Evolutionary conservation across 2,888 invertebrate species (phyloP).

Genomic region (Deilephila elpenor): DNA sequence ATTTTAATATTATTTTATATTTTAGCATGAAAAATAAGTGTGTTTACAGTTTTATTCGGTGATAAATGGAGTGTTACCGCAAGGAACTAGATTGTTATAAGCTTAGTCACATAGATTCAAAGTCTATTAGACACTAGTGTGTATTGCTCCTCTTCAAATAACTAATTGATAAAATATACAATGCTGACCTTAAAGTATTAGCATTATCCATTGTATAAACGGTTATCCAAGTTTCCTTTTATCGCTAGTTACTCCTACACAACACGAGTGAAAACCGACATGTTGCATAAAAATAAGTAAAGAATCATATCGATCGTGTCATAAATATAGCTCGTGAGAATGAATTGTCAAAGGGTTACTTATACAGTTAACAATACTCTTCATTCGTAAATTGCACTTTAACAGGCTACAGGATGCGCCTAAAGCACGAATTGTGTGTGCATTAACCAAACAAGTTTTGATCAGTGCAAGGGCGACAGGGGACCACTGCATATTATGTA

Average conservation of each 20-base stretch:
- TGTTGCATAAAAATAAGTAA: neutral
- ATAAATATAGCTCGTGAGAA: neutral
- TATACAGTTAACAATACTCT: neutral
- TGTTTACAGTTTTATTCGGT: too few species aligned
- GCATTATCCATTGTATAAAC: neutral
- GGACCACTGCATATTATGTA: neutral
- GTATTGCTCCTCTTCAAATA: neutral
- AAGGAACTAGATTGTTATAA: too few species aligned
- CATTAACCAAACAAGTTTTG: conserved; percentile 1
- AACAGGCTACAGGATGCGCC: neutral
- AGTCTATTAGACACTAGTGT: neutral
- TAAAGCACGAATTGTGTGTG: conserved; percentile 2
- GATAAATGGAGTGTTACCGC: too few species aligned
- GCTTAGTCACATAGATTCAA: too few species aligned
- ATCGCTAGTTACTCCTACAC: neutral
- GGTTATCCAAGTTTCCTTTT: neutral
- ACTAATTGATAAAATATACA: neutral
- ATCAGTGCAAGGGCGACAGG: neutral
- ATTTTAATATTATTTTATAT: too few species aligned
- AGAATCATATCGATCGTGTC: neutral
- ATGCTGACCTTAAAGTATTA: neutral
- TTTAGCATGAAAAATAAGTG: too few species aligned
- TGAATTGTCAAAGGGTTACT: neutral
- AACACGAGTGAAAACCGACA: neutral
- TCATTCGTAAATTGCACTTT: neutral